Evolutionary conservation across 2,888 invertebrate genomes (phyloP).

Genomic region (Rhyacophila evoluta): DNA sequence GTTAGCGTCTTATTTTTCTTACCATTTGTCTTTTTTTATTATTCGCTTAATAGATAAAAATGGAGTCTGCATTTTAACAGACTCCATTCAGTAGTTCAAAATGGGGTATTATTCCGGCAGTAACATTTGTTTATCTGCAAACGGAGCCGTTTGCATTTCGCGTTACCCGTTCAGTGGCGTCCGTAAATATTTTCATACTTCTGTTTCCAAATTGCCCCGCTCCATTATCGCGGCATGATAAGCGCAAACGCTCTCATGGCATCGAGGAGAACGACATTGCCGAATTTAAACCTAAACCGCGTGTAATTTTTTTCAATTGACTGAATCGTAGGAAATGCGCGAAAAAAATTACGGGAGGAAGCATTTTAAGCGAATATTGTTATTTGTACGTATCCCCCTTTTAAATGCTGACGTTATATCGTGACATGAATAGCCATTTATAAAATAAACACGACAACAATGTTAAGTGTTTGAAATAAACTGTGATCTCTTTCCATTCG

Average conservation of each 20-base stretch:
- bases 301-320: conserved; percentile 16
- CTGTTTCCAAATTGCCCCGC: neutral
- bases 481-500: no score
- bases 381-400: neutral
- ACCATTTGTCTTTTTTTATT: no score
- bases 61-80: neutral
- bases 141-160: neutral
- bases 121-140: conserved; percentile 8
- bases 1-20: no score
- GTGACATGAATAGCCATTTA: neutral
- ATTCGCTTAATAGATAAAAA: no score
- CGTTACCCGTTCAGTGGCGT: neutral
- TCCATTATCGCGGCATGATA: neutral
- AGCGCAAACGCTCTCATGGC: neutral
- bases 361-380: neutral
- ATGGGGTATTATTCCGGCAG: neutral
- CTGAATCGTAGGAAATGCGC: neutral
- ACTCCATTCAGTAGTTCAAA: neutral
- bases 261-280: neutral
- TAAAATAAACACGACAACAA: no score
- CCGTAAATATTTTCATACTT: conserved; percentile 3
- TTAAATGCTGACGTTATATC: neutral
- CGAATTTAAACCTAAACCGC: conserved; percentile 14
- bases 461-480: no score
- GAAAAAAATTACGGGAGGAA: neutral